Evolutionary conservation across 2,888 invertebrate genomes (phyloP).

Genomic region (Leucozona laternaria): DNA sequence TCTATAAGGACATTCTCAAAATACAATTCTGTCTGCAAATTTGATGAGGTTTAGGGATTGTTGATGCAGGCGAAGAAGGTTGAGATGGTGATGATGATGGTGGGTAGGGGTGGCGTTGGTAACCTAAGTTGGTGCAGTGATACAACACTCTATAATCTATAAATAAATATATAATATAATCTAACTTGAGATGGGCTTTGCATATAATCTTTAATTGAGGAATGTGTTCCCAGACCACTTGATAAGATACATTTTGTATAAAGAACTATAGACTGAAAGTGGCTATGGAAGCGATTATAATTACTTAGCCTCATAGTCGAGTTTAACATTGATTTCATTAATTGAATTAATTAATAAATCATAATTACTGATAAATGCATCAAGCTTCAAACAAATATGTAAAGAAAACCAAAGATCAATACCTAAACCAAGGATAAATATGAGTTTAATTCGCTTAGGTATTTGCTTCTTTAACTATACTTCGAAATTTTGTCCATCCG

Average conservation of each 20-base stretch:
- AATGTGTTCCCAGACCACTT: neutral
- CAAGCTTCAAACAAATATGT: no score
- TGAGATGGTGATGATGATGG: neutral
- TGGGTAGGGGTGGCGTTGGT: neutral
- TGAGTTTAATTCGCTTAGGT: no score
- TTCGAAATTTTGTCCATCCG: no score
- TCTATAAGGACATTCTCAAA: slow-evolving; percentile 2
- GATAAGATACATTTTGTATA: neutral
- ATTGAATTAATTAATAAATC: neutral
- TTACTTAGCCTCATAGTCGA: neutral
- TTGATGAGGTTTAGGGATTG: slow-evolving; percentile 5
- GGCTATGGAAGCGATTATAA: neutral
- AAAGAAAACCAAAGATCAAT: no score
- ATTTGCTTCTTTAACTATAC: no score
- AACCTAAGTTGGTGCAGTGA: neutral
- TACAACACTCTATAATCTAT: neutral
- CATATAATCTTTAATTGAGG: neutral
- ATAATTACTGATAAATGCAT: neutral
- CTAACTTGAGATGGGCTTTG: neutral
- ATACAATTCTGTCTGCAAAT: slow-evolving; percentile 40
- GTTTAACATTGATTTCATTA: neutral
- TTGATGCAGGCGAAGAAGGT: neutral
- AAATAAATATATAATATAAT: neutral
- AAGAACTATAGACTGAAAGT: neutral
- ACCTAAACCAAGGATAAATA: no score